Conservation (phyloP, 2,113 vertebrate genomes). For the Eptesicus fuscus region DNA sequence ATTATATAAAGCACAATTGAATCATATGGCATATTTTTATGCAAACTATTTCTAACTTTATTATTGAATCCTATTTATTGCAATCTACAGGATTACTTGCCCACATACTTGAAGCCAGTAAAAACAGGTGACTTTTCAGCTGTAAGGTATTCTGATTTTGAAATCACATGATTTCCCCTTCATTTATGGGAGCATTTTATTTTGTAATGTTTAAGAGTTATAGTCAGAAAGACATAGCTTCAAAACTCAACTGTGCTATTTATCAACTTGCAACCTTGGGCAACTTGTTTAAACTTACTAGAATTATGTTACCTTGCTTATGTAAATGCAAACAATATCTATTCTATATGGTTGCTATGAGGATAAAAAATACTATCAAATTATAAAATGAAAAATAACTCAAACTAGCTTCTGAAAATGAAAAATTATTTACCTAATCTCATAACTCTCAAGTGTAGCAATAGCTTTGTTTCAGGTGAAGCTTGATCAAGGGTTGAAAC, state of each 20-base stretch:
- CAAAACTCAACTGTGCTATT: background rate
- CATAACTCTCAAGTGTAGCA: background rate
- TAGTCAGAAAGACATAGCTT: background rate
- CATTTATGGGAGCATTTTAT: background rate
- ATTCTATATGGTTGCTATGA: rapidly evolving
- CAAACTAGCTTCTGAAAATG: background rate
- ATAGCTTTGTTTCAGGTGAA: background rate
- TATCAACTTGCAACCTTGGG: background rate
- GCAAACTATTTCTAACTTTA: background rate
- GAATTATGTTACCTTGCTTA: background rate
- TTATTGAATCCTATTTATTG: slow-evolving; percentile 5
- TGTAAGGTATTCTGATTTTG: background rate
- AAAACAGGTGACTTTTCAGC: background rate
- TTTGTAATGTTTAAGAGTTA: background rate
- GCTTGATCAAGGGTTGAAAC: background rate
- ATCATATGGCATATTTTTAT: background rate
- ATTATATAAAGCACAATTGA: slow-evolving; percentile 23
- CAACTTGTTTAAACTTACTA: background rate
- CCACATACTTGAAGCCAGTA: background rate
- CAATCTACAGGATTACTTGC: background rate
- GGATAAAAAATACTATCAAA: background rate
- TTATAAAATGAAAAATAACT: background rate
- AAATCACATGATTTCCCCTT: background rate
- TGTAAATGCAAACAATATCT: background rate
- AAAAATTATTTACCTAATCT: background rate